phyloP scores from a whole-genome alignment of 2,888 invertebrate species.

The Microctonus hyperodae region DNA sequence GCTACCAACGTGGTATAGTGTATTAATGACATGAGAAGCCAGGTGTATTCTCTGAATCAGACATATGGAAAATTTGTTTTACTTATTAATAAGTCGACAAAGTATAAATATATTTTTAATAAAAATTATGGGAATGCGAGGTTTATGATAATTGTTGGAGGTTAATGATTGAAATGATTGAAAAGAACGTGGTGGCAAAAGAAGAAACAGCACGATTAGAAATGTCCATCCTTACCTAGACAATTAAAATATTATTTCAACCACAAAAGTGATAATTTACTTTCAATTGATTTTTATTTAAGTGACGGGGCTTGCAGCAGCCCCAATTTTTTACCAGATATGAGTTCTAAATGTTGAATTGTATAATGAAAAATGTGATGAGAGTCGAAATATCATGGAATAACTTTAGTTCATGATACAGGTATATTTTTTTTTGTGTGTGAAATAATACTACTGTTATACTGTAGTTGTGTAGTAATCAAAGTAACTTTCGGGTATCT shows the following conservation, averaged over 20 bases:
- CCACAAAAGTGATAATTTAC: neutral
- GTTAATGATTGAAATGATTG: neutral
- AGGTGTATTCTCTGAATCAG: neutral
- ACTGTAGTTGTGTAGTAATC: too few species aligned
- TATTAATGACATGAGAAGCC: neutral
- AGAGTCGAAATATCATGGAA: neutral
- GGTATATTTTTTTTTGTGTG: neutral
- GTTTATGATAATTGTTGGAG: too few species aligned
- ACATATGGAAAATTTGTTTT: neutral
- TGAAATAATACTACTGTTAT: too few species aligned
- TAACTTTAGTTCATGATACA: neutral
- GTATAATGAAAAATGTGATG: neutral
- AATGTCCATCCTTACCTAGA: neutral
- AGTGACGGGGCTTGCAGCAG: neutral
- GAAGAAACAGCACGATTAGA: neutral
- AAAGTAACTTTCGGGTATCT: too few species aligned
- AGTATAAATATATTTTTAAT: too few species aligned
- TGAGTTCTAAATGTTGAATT: neutral
- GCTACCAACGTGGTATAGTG: neutral
- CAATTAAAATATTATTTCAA: neutral
- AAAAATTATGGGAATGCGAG: too few species aligned
- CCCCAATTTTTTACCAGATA: neutral
- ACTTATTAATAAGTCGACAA: too few species aligned
- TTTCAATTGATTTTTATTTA: neutral
- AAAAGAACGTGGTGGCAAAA: neutral